phyloP scores from a whole-genome alignment of 2,888 invertebrate species.

The Nomada goodeniana region DNA sequence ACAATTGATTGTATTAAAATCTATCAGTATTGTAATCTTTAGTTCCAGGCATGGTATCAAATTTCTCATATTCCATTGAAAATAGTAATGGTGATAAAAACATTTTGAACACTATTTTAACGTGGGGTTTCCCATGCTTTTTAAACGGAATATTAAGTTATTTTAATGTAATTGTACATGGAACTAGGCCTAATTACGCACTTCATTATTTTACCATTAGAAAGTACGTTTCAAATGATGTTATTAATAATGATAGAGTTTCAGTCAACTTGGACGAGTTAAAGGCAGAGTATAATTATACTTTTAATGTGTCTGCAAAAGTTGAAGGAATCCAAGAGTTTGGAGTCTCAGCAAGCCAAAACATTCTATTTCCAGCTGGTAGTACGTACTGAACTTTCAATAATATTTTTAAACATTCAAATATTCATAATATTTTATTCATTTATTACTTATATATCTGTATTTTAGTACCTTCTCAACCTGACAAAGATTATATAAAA shows the following conservation, averaged over 20 bases:
- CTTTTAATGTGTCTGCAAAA: slow-evolving; percentile 73
- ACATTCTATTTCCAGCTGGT: slow-evolving; percentile 76
- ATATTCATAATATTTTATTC: background rate
- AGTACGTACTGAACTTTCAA: slow-evolving; percentile 70
- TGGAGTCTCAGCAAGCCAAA: slow-evolving; percentile 59
- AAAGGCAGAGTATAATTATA: slow-evolving; percentile 76
- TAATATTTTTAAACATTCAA: background rate
- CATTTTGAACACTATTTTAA: slow-evolving; percentile 72
- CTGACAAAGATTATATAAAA: slow-evolving; percentile 74
- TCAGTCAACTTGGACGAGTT: slow-evolving; percentile 68
- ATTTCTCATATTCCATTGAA: slow-evolving; percentile 63
- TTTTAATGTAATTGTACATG: slow-evolving; percentile 72
- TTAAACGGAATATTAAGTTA: slow-evolving; percentile 74
- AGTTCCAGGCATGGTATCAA: slow-evolving; percentile 75
- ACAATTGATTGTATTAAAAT: background rate
- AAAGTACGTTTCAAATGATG: slow-evolving; percentile 44
- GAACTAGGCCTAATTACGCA: slow-evolving; percentile 66
- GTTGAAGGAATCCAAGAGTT: slow-evolving; percentile 58
- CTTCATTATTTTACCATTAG: slow-evolving; percentile 43
- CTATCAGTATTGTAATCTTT: background rate
- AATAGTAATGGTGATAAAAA: slow-evolving; percentile 64
- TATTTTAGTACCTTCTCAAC: slow-evolving; percentile 77
- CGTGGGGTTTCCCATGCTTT: slow-evolving; percentile 78
- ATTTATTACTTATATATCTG: slow-evolving; percentile 11
- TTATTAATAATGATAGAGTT: slow-evolving; percentile 65